Conservation (phyloP, 2,888 invertebrate species). For the Hydraecia micacea region DNA sequence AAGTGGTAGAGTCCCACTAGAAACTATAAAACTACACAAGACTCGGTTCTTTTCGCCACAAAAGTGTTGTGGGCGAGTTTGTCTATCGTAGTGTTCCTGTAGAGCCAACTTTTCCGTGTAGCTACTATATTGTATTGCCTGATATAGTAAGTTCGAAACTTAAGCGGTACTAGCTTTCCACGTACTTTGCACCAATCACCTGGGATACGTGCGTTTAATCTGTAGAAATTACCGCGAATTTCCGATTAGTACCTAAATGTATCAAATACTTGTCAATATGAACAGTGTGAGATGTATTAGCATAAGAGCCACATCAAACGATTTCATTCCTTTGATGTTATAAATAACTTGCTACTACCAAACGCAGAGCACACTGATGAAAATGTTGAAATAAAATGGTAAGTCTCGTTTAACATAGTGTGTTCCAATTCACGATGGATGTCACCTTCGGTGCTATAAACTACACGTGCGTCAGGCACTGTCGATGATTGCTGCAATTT, state of each 20-base stretch:
- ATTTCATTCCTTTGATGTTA: conserved; percentile 47
- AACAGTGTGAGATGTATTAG: conserved; percentile 22
- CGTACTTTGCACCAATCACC: conserved; percentile 31
- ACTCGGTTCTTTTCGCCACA: conserved; percentile 46
- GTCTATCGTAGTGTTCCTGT: conserved; percentile 38
- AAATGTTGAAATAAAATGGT: conserved; percentile 51
- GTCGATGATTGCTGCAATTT: conserved; percentile 48
- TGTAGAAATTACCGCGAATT: not conserved
- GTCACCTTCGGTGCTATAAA: conserved; percentile 44
- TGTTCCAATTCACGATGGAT: conserved; percentile 50
- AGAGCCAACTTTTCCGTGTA: conserved; percentile 47
- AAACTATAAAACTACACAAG: conserved; percentile 50
- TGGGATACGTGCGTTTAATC: conserved; percentile 22
- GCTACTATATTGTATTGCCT: conserved; percentile 36
- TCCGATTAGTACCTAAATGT: not conserved
- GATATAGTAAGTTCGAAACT: conserved; percentile 51
- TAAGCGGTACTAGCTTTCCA: conserved; percentile 17
- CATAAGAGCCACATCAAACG: conserved; percentile 28
- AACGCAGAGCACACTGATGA: conserved; percentile 35
- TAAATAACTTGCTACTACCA: conserved; percentile 41
- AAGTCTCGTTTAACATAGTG: conserved; percentile 44
- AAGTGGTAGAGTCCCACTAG: conserved; percentile 16
- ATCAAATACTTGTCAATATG: conserved; percentile 22
- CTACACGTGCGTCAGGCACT: conserved; percentile 28
- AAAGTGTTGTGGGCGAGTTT: conserved; percentile 51